Base-by-base conservation (phyloP, 2,888 invertebrate species). In the Stenotaenia linearis region DNA sequence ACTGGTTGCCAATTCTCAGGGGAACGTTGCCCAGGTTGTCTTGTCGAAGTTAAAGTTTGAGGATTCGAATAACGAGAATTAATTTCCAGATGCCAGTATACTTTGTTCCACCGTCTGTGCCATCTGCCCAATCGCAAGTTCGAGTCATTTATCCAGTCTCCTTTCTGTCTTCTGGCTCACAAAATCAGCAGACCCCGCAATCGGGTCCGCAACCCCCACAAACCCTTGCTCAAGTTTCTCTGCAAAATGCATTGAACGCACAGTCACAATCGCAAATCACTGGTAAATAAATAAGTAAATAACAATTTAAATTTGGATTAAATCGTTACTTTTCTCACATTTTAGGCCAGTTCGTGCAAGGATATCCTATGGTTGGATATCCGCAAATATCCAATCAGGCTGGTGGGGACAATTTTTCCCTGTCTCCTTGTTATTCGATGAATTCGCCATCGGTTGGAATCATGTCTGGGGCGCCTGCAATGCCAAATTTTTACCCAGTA, bases 41-140 rank as follows among this genome's bases (percentile, higher is more conserved):
- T n/a, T n/a, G n/a, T n/a, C n/a, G n/a, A n/a, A n/a, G n/a, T n/a
- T n/a, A n/a, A n/a, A n/a, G n/a, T n/a, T n/a, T n/a, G n/a, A n/a
- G n/a, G n/a, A n/a, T n/a, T n/a, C n/a, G n/a, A n/a, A n/a, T n/a
- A n/a, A n/a, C 45, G 21, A 78, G 32, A n/a, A n/a, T n/a, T n/a
- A n/a, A n/a, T n/a, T n/a, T n/a, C n/a, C n/a, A 80, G 80, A 80
- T 79, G 79, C 80, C 80, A 45, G 25, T 79, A 35, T 80, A 80
- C 74, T 76, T 79, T 35, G 79, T 79, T 56, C 78, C 74, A 37
- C 80, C 77, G 23, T 78, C 25, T 50, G 40, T 50, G 50, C 80
- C 30, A 25, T 25, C 80, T 75, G 56, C 78, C 35, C 79, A 80
- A 28, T 61, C 61, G 37, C 76, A 75, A 30, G 50, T 79, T 50